Base-by-base conservation (phyloP, 2,888 invertebrate species). In the Tholera decimalis region DNA sequence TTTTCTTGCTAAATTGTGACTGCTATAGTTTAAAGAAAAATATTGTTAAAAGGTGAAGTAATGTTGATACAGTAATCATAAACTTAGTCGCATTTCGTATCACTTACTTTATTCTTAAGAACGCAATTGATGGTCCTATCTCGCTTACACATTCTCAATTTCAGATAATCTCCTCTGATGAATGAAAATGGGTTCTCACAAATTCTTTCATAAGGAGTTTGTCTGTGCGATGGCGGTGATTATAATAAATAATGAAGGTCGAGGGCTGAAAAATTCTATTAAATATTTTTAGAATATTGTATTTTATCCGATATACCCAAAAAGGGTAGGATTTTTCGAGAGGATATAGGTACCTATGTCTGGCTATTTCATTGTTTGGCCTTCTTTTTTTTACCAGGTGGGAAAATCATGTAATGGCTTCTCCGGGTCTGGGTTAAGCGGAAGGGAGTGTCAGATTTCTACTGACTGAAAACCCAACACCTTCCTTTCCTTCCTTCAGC, bases 101-200 rank as follows among this genome's bases (percentile, higher is more conserved):
- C 18, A 56, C 33, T 1, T 43, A 41, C 8, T 30, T 20, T 37
- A 44, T 59, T 44, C n/a, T 26, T 39, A 33, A 2, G 6, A 15
- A 28, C 22, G 11, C 39, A 46, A 46, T 46, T 39, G 54, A 51
- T 28, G 3, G n/a, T 37, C 18, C 26, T 43, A 22, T 50, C 26
- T 26, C 9, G 11, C 26, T 37, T 47, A 22, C 37, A 55, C 49
- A 35, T 71, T 37, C 54, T 33, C 37, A 50, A 50, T 54, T 69
- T 50, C 18, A 54, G 39, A 43, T 59, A 73, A 66, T 50, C 54
- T 44, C n/a, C 13, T 24, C 37, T 73, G 59, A 73, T 66, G 43
- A 54, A 71, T 54, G 59, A 66, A 54, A 54, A 39, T 66, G 43
- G 66, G 9, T 18, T 2, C 33, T 54, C 43, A 37, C 7, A 49